These are phyloP conservation scores for Andrena fulva DNA, from an alignment of 2,888 invertebrate species.

Conservation along the genomic window DNA sequence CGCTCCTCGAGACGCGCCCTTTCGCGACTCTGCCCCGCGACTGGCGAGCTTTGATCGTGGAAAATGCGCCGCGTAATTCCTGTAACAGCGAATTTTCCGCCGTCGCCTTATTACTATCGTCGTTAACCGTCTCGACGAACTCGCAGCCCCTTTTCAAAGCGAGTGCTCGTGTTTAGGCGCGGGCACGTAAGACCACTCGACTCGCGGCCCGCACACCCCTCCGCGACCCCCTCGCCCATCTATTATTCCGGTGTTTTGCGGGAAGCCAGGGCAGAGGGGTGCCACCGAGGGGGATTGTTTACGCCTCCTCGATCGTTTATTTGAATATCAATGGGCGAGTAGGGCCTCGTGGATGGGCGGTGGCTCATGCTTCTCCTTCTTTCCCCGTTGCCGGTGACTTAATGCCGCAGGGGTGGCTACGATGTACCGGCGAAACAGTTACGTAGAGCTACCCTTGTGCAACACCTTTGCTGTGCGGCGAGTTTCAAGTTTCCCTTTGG, in stretches of 20 bases:
- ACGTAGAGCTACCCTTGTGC: too few species aligned
- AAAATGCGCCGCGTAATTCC: neutral
- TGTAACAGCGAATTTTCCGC: conserved; percentile 29
- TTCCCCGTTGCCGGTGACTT: neutral
- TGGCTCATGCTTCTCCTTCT: too few species aligned
- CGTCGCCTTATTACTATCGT: conserved; percentile 44
- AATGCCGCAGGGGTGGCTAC: neutral
- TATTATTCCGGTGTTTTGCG: conserved; percentile 43
- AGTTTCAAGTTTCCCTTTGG: too few species aligned
- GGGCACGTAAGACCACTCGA: conserved; percentile 60
- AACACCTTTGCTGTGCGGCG: too few species aligned
- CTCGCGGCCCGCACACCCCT: conserved; percentile 16
- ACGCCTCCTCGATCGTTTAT: conserved; percentile 41
- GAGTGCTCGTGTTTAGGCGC: conserved; percentile 54
- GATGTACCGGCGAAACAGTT: too few species aligned
- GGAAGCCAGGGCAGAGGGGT: neutral
- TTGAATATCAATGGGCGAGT: conserved; percentile 39
- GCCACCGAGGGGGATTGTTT: conserved; percentile 31
- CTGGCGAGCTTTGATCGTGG: conserved; percentile 17
- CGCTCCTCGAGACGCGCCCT: neutral
- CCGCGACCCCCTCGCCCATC: conserved; percentile 1
- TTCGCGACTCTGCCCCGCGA: conserved; percentile 2
- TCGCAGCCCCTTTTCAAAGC: conserved; percentile 31
- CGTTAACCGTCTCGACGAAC: conserved; percentile 43
- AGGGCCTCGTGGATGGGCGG: neutral